A percentile compares a stretch with the other conserved stretches of the same genome.
These are phyloP conservation scores for Arothron firmamentum DNA, from an alignment of 2,113 vertebrate genomes.

Conservation along the genomic window DNA sequence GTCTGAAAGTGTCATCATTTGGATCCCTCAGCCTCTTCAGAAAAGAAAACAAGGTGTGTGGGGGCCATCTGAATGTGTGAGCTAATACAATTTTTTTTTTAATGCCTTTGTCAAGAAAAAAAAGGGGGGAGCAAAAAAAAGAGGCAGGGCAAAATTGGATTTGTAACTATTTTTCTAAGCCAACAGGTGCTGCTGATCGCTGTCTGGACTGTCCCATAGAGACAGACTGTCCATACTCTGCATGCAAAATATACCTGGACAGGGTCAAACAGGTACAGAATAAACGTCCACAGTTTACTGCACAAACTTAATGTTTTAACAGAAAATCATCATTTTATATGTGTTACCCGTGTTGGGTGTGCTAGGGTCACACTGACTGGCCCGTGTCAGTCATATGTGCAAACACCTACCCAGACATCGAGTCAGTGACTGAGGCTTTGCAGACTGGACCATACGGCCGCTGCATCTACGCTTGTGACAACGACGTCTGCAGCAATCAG, in stretches of 20 bases:
- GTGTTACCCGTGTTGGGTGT: background rate
- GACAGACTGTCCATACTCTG: slow-evolving; percentile 76
- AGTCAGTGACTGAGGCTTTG: slow-evolving; percentile 76
- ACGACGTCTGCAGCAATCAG: slow-evolving; percentile 83
- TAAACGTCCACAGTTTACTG: background rate
- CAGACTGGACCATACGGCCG: slow-evolving; percentile 78
- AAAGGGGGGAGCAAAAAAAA: background rate
- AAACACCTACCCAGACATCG: slow-evolving; percentile 72
- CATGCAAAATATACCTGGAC: slow-evolving; percentile 79
- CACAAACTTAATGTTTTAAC: background rate
- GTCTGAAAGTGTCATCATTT: slow-evolving; percentile 82
- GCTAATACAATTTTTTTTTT: background rate
- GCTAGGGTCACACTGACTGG: slow-evolving; percentile 74
- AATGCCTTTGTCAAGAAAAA: too few relatives aligned
- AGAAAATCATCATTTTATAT: background rate
- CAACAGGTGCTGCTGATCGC: slow-evolving; percentile 70
- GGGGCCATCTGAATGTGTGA: background rate
- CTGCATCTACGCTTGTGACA: slow-evolving; percentile 84
- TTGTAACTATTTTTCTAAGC: slow-evolving; percentile 52
- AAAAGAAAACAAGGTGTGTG: slow-evolving; percentile 75
- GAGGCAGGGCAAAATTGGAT: too few relatives aligned
- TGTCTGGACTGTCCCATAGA: slow-evolving; percentile 79
- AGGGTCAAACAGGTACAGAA: slow-evolving; percentile 69
- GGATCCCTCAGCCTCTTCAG: slow-evolving; percentile 80
- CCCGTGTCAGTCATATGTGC: slow-evolving; percentile 78